Base-by-base conservation (phyloP, 1,140 invertebrate species). In the Apis cerana region DNA sequence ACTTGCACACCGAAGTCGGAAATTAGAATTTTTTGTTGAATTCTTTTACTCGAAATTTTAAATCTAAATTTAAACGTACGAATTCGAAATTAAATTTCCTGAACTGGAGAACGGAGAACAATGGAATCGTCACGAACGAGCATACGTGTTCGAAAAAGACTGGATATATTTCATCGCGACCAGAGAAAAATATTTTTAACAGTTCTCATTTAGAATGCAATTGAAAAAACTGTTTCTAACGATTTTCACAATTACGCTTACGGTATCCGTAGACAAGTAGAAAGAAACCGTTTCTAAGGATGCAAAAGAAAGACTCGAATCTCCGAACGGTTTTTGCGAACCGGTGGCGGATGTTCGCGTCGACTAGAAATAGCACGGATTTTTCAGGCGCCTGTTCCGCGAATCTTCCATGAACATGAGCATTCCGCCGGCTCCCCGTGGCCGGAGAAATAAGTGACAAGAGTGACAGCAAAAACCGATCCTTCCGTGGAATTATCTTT, bases 351-450 rank as follows among this genome's bases (percentile, higher is more conserved):
- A 87, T 81, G 85, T 59, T 72, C 58, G 23, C 65, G 69, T 54
- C 56, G 64, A 80, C 76, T 76, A 88, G 86, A 85, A 88, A 88
- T 88, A 88, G 87, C 80, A 62, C 54, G 70, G 43, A 78, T 85
- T 85, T 85, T 87, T 88, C 72, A 23, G 13, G 7, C 48, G 13
- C 64, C 52, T 33, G 52, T 81, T 74, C 77, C 69, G 71, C 64
- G 74, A 88, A 88, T 81, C 80, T 80, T 88, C 83, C 86, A 85
- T 88, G 86, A 88, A 88, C 87, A 88, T 88, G 83, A 88, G 83
- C 65, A 19, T 43, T 50, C 27, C 13, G 15, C 65, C 62, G 61
- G 58, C 48, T 75, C 48, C 48, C 54, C 56, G 58, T 54, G 65
- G 74, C 68, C 71, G 23, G 12, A 59, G 83, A 88, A 81, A 72